These are phyloP conservation scores for Lateolabrax maculatus DNA, from an alignment of 2,797 vertebrate genomes.

Conservation along the genomic window DNA sequence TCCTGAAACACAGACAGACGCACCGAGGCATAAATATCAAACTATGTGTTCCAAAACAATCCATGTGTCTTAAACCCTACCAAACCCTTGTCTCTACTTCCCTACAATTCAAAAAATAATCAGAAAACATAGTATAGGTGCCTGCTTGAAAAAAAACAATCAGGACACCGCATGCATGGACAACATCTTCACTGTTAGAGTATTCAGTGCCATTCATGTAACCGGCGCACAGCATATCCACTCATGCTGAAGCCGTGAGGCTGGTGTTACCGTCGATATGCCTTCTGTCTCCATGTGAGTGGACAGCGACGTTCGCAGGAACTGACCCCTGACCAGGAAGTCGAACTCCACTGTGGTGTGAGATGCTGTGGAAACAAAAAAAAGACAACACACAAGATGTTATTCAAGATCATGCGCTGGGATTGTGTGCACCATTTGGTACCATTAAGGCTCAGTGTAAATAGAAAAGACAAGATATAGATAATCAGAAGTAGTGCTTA, in stretches of 20 bases:
- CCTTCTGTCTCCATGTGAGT: slow-evolving; percentile 93
- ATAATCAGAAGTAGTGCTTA: neutral
- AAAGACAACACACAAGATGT: neutral
- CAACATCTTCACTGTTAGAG: too few species aligned
- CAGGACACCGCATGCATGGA: too few species aligned
- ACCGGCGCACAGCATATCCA: neutral
- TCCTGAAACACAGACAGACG: slow-evolving; percentile 86
- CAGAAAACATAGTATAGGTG: too few species aligned
- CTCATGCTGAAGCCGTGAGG: neutral
- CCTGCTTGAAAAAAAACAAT: neutral
- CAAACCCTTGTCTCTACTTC: neutral
- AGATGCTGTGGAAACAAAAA: slow-evolving; percentile 81
- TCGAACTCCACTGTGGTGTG: slow-evolving; percentile 97
- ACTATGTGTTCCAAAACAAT: neutral
- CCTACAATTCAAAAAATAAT: neutral
- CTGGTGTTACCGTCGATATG: slow-evolving; percentile 90
- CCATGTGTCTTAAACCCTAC: neutral
- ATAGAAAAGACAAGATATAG: neutral
- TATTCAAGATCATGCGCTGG: neutral
- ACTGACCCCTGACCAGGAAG: slow-evolving; percentile 95
- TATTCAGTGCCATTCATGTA: neutral
- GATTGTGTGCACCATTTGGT: neutral
- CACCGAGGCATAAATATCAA: neutral
- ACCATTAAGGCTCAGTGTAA: neutral
- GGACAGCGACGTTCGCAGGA: slow-evolving; percentile 90